These are phyloP conservation scores for Leptopterna dolabrata DNA, from an alignment of 2,888 invertebrate species.

Conservation along the genomic window DNA sequence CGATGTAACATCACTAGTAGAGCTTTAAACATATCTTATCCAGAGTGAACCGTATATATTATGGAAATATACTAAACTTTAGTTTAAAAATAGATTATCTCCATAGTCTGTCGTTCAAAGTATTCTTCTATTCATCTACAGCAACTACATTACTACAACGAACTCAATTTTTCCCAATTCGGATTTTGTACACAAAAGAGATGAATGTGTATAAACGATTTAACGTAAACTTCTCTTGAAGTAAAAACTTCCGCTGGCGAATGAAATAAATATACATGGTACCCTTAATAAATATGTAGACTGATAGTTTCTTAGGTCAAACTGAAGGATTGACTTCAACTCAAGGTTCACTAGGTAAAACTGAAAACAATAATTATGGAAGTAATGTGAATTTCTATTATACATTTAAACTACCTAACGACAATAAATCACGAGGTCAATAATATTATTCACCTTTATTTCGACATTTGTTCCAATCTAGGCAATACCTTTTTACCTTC, in stretches of 20 bases:
- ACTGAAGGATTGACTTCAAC: neutral
- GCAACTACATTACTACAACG: constrained; percentile 28
- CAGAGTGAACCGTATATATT: constrained; percentile 29
- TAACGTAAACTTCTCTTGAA: neutral
- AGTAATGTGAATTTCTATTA: neutral
- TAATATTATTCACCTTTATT: neutral
- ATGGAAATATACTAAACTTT: neutral
- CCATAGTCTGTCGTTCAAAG: neutral
- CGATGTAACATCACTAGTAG: constrained; percentile 18
- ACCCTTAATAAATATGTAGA: constrained; percentile 9
- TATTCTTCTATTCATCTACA: constrained; percentile 23
- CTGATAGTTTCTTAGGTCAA: constrained; percentile 20
- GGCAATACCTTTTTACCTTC: neutral
- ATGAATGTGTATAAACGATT: neutral
- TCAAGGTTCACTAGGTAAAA: neutral
- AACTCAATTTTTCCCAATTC: constrained; percentile 2
- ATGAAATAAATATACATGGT: neutral
- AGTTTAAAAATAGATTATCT: neutral
- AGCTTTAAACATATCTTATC: constrained; percentile 30
- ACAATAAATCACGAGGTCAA: neutral
- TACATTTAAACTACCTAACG: neutral
- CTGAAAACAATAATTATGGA: neutral
- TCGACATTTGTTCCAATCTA: neutral
- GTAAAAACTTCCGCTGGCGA: neutral
- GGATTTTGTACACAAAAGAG: neutral